Conservation (phyloP, 2,888 invertebrate species). For the Calliscelio sp. region DNA sequence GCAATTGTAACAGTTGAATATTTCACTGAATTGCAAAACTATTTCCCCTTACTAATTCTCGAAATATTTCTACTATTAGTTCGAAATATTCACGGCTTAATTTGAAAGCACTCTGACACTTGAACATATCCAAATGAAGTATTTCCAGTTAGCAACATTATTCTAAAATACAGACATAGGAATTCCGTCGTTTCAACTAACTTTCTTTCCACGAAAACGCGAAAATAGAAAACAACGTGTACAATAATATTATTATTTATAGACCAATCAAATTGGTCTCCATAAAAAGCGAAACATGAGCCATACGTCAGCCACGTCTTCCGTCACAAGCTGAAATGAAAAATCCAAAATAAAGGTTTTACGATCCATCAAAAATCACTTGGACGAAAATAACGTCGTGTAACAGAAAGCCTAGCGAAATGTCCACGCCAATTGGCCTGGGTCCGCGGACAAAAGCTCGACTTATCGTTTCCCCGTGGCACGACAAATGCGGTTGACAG, state of each 20-base stretch:
- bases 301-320: not conserved
- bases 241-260: slow-evolving; percentile 21
- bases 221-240: not conserved
- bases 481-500: slow-evolving; percentile 60
- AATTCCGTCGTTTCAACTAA: no score
- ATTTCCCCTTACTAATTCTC: no score
- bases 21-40: no score
- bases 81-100: no score
- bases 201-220: no score
- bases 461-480: slow-evolving; percentile 41
- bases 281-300: not conserved
- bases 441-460: slow-evolving; percentile 31
- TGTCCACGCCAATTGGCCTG: slow-evolving; percentile 27
- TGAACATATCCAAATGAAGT: no score
- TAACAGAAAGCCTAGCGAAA: slow-evolving; percentile 20
- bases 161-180: no score
- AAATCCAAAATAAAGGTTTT: slow-evolving; percentile 22
- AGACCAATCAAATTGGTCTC: slow-evolving; percentile 14
- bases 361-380: slow-evolving; percentile 52
- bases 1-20: no score
- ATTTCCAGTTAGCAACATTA: no score
- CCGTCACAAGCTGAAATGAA: not conserved
- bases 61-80: no score
- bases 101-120: no score
- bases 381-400: slow-evolving; percentile 41